Evolutionary conservation across 30 jellyfish, hydroid and myxozoan genomes (phyloP), one percentile per base, ranked within the genome.

Genomic region (Aurelia sp.): DNA sequence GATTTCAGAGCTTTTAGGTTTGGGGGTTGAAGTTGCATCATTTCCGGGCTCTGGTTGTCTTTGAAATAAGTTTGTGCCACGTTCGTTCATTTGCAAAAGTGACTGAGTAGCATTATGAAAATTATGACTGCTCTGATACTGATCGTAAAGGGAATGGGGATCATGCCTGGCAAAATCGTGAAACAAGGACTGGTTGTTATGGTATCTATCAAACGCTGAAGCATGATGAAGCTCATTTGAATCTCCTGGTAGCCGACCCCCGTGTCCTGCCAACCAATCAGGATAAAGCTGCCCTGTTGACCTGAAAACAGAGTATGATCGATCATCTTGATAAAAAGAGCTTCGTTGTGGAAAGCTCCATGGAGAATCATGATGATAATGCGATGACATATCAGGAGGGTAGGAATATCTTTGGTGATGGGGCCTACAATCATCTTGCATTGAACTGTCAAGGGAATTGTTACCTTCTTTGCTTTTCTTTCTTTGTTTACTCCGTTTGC

Each of bases 81-180:
- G 79, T 13, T 53, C 53, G 67, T 50, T 72, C 87, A 73, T 58
- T 16, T 70, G 77, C 21, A 84, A 59, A 21, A 84, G 87, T 15
- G 84, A 59, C 8, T 84, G 93, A 12, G 93, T 84, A 6, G 88
- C 93, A 62, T 84, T 82, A 62, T 18, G 78, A 68, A 84, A 73
- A 51, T 55, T 44, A 24, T 73, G 72, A 19, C 78, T 48, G 61
- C 64, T 15, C 44, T 65, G 72, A 27, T 84, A 50, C 7, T 17
- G 17, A 24, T 68, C 91, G 13, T 20, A 53, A 68, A 65, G 53
- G 15, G 64, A 82, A 47, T 52, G 80, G 22, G 89, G 82, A 8
- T 81, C 67, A 40, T 65, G 78, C 19, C 84, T 48, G 3, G 70
- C 76, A 6, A 73, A 47, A 18, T 27, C 68, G 15, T 3, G 12